phyloP scores from a whole-genome alignment of 2,888 invertebrate genomes.

The Eupithecia insigniata region DNA sequence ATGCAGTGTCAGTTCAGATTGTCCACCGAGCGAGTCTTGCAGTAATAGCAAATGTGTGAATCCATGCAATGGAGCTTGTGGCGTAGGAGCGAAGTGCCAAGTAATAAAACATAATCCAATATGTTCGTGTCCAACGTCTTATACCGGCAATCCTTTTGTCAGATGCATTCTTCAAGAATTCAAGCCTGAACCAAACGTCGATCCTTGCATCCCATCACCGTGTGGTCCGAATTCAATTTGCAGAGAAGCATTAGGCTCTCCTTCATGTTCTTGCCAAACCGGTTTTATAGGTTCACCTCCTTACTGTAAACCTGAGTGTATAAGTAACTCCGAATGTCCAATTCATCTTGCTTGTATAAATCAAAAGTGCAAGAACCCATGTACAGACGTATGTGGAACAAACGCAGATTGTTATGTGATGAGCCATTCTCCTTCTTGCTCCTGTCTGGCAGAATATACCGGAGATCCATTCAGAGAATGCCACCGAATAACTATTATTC shows the following conservation, averaged over 20 bases:
- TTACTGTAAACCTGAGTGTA: conserved; percentile 91
- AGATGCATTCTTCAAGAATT: conserved; percentile 84
- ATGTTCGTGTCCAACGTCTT: conserved; percentile 87
- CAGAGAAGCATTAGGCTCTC: conserved; percentile 86
- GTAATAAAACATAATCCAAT: conserved; percentile 92
- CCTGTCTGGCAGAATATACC: conserved; percentile 86
- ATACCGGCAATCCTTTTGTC: conserved; percentile 90
- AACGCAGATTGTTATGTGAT: conserved; percentile 90
- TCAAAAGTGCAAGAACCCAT: conserved; percentile 90
- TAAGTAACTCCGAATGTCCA: conserved; percentile 89
- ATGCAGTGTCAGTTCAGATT: conserved; percentile 90
- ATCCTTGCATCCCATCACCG: conserved; percentile 91
- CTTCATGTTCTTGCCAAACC: conserved; percentile 89
- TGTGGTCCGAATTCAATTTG: conserved; percentile 92
- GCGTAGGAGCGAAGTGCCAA: conserved; percentile 88
- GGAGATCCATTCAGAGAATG: conserved; percentile 92
- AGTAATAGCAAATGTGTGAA: conserved; percentile 91
- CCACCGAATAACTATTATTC: conserved; percentile 60
- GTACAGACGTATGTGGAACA: conserved; percentile 87
- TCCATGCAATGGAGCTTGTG: conserved; percentile 93
- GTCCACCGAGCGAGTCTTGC: conserved; percentile 89
- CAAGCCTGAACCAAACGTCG: conserved; percentile 72
- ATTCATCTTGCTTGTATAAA: conserved; percentile 89
- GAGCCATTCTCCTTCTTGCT: conserved; percentile 89
- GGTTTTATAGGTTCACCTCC: conserved; percentile 89